Conservation (phyloP, 2,113 vertebrate species). For the Nyctereutes procyonoides region DNA sequence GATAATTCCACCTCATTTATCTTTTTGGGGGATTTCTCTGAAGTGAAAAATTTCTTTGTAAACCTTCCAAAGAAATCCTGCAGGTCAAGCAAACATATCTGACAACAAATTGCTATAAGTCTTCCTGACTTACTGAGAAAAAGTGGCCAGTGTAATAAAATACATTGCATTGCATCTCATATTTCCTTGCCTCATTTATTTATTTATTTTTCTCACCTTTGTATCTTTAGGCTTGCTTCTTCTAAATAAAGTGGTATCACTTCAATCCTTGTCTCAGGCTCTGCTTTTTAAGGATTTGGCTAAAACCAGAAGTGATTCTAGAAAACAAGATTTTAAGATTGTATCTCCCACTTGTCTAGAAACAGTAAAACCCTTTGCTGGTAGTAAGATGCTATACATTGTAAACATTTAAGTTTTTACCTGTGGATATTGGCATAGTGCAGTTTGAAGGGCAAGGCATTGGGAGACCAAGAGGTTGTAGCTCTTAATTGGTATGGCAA, state of each 20-base stretch:
- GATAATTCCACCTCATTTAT: neutral
- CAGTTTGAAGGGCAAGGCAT: neutral
- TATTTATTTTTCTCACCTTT: neutral
- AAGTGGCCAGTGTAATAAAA: neutral
- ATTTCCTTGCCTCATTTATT: neutral
- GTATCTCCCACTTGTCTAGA: neutral
- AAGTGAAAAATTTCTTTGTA: slow-evolving; percentile 16
- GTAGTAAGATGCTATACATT: neutral
- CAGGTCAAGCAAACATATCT: neutral
- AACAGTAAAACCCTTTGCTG: neutral
- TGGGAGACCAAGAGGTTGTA: neutral
- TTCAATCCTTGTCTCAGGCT: neutral
- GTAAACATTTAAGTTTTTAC: neutral
- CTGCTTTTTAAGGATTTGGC: neutral
- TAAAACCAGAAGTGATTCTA: slow-evolving; percentile 1
- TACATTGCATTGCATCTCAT: neutral
- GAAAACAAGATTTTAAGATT: neutral
- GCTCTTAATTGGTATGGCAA: neutral
- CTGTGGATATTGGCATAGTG: neutral
- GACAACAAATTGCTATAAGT: neutral
- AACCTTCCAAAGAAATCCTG: neutral
- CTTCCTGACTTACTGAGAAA: neutral
- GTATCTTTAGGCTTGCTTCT: neutral
- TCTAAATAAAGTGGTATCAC: neutral
- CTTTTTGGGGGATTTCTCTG: slow-evolving; percentile 23